These are phyloP conservation scores for Alosa sapidissima DNA, from an alignment of 2,797 vertebrate species.

Conservation along the genomic window DNA sequence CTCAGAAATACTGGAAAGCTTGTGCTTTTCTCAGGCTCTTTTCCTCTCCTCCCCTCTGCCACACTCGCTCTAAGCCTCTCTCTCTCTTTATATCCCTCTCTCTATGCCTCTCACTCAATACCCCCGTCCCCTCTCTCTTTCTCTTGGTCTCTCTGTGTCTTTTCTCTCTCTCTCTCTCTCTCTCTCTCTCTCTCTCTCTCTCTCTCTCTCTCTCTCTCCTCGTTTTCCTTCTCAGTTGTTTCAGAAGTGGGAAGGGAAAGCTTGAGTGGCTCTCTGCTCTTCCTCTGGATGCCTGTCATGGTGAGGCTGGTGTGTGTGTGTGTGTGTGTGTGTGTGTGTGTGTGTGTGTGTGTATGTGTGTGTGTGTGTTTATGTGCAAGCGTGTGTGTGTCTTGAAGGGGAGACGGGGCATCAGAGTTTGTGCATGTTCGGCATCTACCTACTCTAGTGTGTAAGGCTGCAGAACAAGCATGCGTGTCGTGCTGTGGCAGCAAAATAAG, in stretches of 20 bases:
- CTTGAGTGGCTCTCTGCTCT: constrained; percentile 21
- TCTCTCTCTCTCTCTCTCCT: neutral
- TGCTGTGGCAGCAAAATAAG: constrained; percentile 12
- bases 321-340: constrained; percentile 31
- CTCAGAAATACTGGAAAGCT: constrained; percentile 31
- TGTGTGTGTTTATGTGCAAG: constrained; percentile 26
- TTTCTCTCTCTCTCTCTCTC: neutral
- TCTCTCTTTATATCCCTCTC: neutral
- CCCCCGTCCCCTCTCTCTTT: neutral
- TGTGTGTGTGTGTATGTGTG: constrained; percentile 23
- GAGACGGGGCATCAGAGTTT: constrained; percentile 28
- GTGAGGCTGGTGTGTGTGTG: constrained; percentile 26
- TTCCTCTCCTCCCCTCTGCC: neutral
- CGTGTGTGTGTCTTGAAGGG: neutral
- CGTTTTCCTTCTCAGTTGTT: constrained; percentile 13
- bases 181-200: neutral
- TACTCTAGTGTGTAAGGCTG: constrained; percentile 84
- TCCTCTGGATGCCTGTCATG: constrained; percentile 33
- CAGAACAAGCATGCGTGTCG: constrained; percentile 79
- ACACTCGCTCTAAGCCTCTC: neutral
- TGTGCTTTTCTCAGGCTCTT: constrained; percentile 2
- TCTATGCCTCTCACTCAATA: neutral
- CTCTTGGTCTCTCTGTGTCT: neutral
- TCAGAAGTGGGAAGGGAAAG: constrained; percentile 30
- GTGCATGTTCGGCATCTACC: constrained; percentile 76